Evolutionary conservation across 2,888 invertebrate species (phyloP), one percentile per base, ranked within the genome.

Genomic region (Tachina lurida): DNA sequence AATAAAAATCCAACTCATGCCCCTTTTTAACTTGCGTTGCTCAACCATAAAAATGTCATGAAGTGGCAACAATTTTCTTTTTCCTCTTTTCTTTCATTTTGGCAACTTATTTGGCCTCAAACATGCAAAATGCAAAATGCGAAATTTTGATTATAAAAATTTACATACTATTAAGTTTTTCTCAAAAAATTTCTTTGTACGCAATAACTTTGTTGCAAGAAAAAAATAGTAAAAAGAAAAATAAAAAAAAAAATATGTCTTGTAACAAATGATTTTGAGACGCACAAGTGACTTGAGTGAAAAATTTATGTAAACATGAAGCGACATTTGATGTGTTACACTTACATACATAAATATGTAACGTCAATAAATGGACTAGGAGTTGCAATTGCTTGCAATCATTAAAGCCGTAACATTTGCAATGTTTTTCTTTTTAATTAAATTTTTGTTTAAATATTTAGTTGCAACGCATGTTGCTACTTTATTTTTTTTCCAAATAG

Each of bases 371-470:
- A 60, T 2, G 15, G 8, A 39, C 10, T n/a, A 39, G 17, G 41
- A 15, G 43, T 52, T 39, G 2, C 13, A 22, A 9, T 43, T 54
- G 49, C 12, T 70, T 74, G 43, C 68, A 19, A 67, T 75, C 74
- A 65, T 79, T 70, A 52, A 12, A 74, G 5, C 13, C 43, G 13
- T 17, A 22, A 13, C 22, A 73, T 65, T 45, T 78, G 82, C 60
- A 45, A 82, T 65, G 58, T 60, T 78, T 78, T 70, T 54, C 22
- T n/a, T n/a, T n/a, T 82, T 78, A 85, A 78, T 85, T 82, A 77
- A 82, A n/a, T 81, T 39, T 63, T 62, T 67, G 65, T 75, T 71
- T 52, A 82, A 70, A 74, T 60, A 54, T 5, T 13, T 10, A 19
- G 22, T 13, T 9, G 9, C 39, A 7, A 15, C 22, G 13, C 12